Evolutionary conservation across 2,113 vertebrate genomes (phyloP), one percentile per base, ranked within the genome.

Genomic region (Tragelaphus strepsiceros): DNA sequence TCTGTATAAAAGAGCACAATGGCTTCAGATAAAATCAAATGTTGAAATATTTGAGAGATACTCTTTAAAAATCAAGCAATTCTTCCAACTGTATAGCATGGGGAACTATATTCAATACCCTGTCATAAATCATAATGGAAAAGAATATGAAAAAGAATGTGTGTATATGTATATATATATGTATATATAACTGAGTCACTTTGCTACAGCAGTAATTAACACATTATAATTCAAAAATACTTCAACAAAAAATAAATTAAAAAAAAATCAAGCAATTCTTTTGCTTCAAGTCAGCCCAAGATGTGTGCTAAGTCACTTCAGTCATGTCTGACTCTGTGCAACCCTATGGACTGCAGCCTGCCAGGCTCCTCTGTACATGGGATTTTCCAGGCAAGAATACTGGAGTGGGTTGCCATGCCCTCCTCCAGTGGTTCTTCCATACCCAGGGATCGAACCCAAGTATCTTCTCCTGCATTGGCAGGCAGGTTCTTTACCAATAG

Each of bases 61-160:
- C 53, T 95, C 93, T 67, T 24, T 82, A 90, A 98, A 98, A 95
- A 81, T 84, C 90, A 96, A 95, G 80, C 39, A 39, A 7, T 53
- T 81, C 17, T n/a, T 46, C 74, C 39, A 46, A 46, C 43, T 78
- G 43, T 46, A 28, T 46, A 78, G 74, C 39, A 78, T 43, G 13
- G 39, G 74, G 24, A 28, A 78, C 74, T 46, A 46, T 46, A 78
- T 28, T 16, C 39, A 78, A 9, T 77, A 77, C 22, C 39, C 74
- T 77, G 39, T 77, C 39, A 46, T 15, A 77, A 77, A 77, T 24
- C 74, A 77, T 28, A 46, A 77, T 46, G 35, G 71, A 77, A 77
- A 77, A 46, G 71, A 46, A 77, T 26, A 46, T 43, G 39, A 77
- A 77, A 46, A 77, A 46, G 24, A 77, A 46, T 77, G 6, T 74